phyloP scores from a whole-genome alignment of 1,140 invertebrate species.

The Danaus melanippus region DNA sequence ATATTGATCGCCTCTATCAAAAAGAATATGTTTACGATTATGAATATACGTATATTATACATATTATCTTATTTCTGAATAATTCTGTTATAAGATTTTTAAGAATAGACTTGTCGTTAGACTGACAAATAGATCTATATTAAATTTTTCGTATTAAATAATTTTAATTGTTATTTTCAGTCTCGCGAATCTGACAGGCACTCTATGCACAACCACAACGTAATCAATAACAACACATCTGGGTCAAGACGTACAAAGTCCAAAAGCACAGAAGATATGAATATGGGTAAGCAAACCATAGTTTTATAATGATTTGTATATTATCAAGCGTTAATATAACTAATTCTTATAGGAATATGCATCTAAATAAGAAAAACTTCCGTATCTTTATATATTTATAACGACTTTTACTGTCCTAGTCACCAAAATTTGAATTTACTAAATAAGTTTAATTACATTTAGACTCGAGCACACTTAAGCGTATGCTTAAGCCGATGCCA shows the following conservation, averaged over 20 bases:
- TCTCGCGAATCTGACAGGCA: constrained; percentile 75
- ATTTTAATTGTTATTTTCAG: constrained; percentile 33
- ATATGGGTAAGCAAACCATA: constrained; percentile 65
- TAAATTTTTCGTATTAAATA: neutral
- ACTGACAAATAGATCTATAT: too few relatives aligned
- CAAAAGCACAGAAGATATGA: constrained; percentile 92
- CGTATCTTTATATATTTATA: too few relatives aligned
- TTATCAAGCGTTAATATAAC: too few relatives aligned
- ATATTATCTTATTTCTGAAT: too few relatives aligned
- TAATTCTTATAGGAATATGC: too few relatives aligned
- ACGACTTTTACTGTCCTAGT: neutral
- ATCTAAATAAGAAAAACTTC: too few relatives aligned
- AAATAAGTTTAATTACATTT: constrained; percentile 25
- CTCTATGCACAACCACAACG: constrained; percentile 75
- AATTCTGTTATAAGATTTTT: neutral
- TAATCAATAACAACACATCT: constrained; percentile 80
- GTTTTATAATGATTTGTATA: constrained; percentile 3
- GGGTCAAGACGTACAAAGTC: constrained; percentile 80
- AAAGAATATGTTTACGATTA: too few relatives aligned
- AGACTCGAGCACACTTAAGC: constrained; percentile 91
- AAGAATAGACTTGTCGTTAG: constrained; percentile 16
- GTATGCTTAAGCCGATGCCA: constrained; percentile 94
- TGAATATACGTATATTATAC: too few relatives aligned
- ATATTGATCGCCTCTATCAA: too few relatives aligned
- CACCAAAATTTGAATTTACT: neutral